phyloP scores from a whole-genome alignment of 2,797 vertebrate genomes.

The Nyctibius grandis region DNA sequence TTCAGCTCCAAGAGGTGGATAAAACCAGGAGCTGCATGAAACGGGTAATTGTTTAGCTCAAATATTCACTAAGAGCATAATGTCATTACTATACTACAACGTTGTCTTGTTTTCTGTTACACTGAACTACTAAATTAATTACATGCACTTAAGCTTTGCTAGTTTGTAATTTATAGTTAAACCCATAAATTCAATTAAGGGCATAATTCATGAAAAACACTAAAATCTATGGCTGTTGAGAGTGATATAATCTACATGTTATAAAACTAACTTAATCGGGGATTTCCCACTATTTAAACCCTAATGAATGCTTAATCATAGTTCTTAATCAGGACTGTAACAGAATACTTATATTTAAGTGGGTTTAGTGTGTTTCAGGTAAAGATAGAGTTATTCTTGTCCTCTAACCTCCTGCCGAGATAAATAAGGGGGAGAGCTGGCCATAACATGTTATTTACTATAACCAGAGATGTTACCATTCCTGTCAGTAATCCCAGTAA shows the following conservation, averaged over 20 bases:
- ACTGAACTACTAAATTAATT: background rate
- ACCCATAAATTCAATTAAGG: background rate
- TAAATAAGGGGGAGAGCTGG: background rate
- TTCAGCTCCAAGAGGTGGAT: background rate
- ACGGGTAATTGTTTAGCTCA: background rate
- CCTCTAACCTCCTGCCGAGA: background rate
- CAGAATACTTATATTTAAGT: background rate
- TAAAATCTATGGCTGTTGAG: background rate
- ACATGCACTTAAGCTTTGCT: background rate
- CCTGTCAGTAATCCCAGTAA: background rate
- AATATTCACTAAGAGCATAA: background rate
- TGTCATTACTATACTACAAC: background rate
- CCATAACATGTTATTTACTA: background rate
- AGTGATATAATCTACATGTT: background rate
- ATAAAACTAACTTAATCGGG: background rate
- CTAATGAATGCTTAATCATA: background rate
- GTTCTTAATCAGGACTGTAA: background rate
- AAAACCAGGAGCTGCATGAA: background rate
- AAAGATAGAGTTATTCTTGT: background rate
- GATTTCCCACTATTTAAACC: background rate
- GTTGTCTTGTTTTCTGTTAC: background rate
- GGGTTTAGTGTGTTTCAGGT: background rate
- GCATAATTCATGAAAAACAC: background rate
- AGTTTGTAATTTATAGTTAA: background rate
- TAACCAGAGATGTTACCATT: background rate